Conservation (phyloP, 1,140 invertebrate species). For the Macrobrachium rosenbergii region DNA sequence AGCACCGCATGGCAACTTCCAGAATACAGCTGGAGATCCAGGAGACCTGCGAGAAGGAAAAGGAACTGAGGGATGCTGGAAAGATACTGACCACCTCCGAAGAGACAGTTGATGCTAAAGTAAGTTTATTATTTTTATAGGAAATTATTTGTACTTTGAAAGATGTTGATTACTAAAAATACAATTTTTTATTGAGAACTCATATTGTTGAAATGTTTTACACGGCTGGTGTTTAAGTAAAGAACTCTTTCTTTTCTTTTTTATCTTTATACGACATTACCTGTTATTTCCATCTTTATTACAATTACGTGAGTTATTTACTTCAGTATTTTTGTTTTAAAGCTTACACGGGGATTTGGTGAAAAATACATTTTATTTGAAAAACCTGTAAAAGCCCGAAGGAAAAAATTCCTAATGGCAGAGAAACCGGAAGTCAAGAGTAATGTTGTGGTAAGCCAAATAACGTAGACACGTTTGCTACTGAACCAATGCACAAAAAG, state of each 20-base stretch:
- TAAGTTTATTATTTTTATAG: constrained; percentile 35
- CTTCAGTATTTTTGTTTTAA: constrained; percentile 3
- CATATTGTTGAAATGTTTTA: too few species aligned
- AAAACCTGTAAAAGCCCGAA: constrained; percentile 47
- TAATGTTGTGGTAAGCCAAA: constrained; percentile 32
- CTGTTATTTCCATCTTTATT: background rate
- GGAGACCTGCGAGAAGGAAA: constrained; percentile 71
- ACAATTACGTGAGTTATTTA: constrained; percentile 1
- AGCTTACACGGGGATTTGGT: constrained; percentile 59
- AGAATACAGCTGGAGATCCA: constrained; percentile 72
- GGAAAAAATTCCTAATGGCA: constrained; percentile 38
- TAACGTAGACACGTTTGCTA: too few species aligned
- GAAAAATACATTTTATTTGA: constrained; percentile 60
- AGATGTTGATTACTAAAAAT: too few species aligned
- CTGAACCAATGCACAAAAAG: too few species aligned
- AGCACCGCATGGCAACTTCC: constrained; percentile 70
- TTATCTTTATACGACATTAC: background rate
- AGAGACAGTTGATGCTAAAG: constrained; percentile 70
- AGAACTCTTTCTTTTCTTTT: too few species aligned
- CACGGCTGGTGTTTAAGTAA: too few species aligned
- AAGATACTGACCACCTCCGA: constrained; percentile 70
- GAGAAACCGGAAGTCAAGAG: background rate
- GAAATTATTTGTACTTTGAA: background rate
- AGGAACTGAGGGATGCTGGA: constrained; percentile 70
- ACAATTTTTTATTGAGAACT: too few species aligned